Conservation (phyloP, 2,888 invertebrate species). For the Drosophila anomelani region DNA sequence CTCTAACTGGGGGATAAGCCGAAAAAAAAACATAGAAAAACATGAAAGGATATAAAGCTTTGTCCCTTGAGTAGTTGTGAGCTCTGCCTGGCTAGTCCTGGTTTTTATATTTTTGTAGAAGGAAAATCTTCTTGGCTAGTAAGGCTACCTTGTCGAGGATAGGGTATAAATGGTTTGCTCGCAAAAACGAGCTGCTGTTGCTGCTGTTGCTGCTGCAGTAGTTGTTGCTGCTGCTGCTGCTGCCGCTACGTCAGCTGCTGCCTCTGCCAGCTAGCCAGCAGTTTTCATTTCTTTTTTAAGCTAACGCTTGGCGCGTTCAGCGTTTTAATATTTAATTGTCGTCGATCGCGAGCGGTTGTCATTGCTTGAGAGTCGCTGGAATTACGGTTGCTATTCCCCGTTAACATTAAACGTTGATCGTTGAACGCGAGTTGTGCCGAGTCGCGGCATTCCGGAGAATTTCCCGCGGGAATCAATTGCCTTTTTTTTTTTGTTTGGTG, state of each 20-base stretch:
- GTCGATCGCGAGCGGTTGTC: constrained; percentile 79
- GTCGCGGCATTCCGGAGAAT: background rate
- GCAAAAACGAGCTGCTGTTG: constrained; percentile 35
- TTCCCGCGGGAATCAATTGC: background rate
- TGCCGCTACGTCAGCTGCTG: constrained; percentile 12
- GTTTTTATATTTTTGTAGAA: too few relatives aligned
- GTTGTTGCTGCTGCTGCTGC: constrained; percentile 16
- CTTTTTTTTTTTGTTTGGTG: constrained; percentile 31
- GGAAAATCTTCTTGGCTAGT: too few relatives aligned
- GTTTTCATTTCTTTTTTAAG: constrained; percentile 84
- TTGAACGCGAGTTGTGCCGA: constrained; percentile 8
- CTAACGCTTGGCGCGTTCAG: constrained; percentile 76
- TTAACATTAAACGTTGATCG: constrained; percentile 25
- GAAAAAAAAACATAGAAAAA: too few relatives aligned
- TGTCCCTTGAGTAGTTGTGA: too few relatives aligned
- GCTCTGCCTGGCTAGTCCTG: too few relatives aligned
- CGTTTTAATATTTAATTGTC: constrained; percentile 83
- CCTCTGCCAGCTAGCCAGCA: constrained; percentile 36
- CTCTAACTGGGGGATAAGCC: background rate
- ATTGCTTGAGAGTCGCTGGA: constrained; percentile 37
- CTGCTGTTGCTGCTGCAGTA: constrained; percentile 7
- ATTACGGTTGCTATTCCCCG: constrained; percentile 22
- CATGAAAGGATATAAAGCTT: too few relatives aligned
- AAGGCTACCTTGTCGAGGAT: background rate
- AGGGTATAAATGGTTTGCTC: constrained; percentile 47